phyloP scores from a whole-genome alignment of 1,140 invertebrate species.

The Scaptomyza pallida region DNA sequence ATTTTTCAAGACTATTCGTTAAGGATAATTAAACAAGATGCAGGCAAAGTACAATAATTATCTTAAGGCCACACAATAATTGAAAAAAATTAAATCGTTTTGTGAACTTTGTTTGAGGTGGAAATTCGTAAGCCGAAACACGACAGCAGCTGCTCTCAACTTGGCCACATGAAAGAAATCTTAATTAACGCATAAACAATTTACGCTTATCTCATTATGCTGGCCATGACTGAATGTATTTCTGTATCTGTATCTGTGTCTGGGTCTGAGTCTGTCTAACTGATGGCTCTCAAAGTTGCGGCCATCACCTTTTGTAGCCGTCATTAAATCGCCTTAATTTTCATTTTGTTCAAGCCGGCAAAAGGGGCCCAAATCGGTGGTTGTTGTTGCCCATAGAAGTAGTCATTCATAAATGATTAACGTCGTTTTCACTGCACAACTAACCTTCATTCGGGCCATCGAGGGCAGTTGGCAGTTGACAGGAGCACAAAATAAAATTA shows the following conservation, averaged over 20 bases:
- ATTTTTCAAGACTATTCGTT: neutral
- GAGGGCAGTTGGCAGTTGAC: conserved; percentile 15
- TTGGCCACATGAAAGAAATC: conserved; percentile 59
- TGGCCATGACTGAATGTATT: conserved; percentile 27
- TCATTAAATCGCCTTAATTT: conserved; percentile 70
- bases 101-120: neutral
- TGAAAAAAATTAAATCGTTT: neutral
- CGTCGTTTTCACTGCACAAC: conserved; percentile 23
- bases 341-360: conserved; percentile 23
- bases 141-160: conserved; percentile 16
- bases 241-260: conserved; percentile 16
- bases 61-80: neutral
- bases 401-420: conserved; percentile 78
- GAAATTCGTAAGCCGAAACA: conserved; percentile 9
- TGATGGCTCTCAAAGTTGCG: conserved; percentile 6
- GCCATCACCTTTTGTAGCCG: conserved; percentile 59
- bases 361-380: conserved; percentile 31
- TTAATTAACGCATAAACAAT: conserved; percentile 75
- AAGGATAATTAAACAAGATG: neutral
- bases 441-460: conserved; percentile 59
- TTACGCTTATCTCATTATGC: conserved; percentile 66
- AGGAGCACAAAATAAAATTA: neutral
- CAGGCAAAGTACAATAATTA: neutral
- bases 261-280: conserved; percentile 41
- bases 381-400: conserved; percentile 29